Evolutionary conservation across 2,113 vertebrate species (phyloP).

Genomic region (Gulo gulo): DNA sequence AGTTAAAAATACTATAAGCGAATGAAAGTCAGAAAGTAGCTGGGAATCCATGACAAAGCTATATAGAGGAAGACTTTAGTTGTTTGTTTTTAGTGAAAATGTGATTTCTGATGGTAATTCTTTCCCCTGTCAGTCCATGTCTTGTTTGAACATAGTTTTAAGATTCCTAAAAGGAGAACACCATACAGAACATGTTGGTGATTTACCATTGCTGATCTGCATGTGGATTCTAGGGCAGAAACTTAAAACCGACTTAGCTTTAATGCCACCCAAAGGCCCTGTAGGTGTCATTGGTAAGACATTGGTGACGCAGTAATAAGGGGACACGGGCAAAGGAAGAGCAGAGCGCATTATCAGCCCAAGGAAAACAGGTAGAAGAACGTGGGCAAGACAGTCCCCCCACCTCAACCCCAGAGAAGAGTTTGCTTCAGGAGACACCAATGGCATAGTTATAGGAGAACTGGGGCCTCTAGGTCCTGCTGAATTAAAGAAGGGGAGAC

Average conservation of each 20-base stretch:
- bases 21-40: background rate
- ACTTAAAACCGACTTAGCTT: background rate
- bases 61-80: background rate
- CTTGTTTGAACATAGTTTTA: background rate
- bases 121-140: background rate
- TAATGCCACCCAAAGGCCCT: background rate
- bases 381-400: background rate
- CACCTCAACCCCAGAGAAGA: too few species aligned
- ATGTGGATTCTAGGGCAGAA: background rate
- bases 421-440: background rate
- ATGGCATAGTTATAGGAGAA: background rate
- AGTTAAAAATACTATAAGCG: too few species aligned
- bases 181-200: rapidly evolving
- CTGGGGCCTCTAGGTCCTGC: background rate
- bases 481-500: slow-evolving; percentile 40
- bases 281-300: background rate
- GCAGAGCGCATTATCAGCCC: rapidly evolving
- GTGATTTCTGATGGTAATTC: background rate
- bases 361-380: background rate
- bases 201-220: background rate
- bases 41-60: background rate
- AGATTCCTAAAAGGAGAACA: background rate
- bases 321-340: background rate
- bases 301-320: background rate
- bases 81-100: background rate